Evolutionary conservation across 1,140 invertebrate genomes (phyloP).

Genomic region (Venustaconcha ellipsiformis): DNA sequence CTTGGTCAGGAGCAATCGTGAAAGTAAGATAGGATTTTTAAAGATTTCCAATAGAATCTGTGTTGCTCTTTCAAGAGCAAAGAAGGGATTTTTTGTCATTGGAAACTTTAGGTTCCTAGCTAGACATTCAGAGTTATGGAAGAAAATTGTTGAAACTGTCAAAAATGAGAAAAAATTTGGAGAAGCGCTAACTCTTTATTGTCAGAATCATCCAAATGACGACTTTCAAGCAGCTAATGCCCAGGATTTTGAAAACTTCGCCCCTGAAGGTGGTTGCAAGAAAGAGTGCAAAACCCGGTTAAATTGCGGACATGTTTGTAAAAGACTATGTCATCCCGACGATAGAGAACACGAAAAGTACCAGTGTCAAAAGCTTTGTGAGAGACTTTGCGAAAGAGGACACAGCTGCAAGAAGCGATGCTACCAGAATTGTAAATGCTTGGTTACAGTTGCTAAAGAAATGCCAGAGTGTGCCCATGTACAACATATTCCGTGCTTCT

Average conservation of each 20-base stretch:
- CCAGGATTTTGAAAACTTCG: slow-evolving; percentile 51
- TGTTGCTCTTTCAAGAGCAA: slow-evolving; percentile 86
- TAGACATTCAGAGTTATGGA: slow-evolving; percentile 63
- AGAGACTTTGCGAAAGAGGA: slow-evolving; percentile 72
- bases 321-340: slow-evolving; percentile 41
- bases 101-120: slow-evolving; percentile 78
- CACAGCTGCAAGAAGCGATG: slow-evolving; percentile 38
- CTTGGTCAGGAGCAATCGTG: slow-evolving; percentile 79
- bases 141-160: slow-evolving; percentile 50
- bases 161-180: slow-evolving; percentile 33
- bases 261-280: slow-evolving; percentile 62
- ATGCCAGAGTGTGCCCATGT: slow-evolving; percentile 39
- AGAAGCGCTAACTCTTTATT: slow-evolving; percentile 57
- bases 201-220: slow-evolving; percentile 63
- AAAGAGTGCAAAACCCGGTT: slow-evolving; percentile 50
- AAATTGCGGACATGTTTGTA: slow-evolving; percentile 60
- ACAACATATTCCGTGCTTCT: slow-evolving; percentile 38
- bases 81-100: slow-evolving; percentile 77
- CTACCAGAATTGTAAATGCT: slow-evolving; percentile 2
- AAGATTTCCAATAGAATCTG: slow-evolving; percentile 82
- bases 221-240: slow-evolving; percentile 26
- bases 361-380: slow-evolving; percentile 54
- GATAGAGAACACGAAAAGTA: slow-evolving; percentile 40
- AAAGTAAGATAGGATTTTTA: slow-evolving; percentile 81
- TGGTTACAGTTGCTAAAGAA: slow-evolving; percentile 3